These are phyloP conservation scores for Acheta domesticus DNA, from an alignment of 2,888 invertebrate genomes.

Conservation along the genomic window DNA sequence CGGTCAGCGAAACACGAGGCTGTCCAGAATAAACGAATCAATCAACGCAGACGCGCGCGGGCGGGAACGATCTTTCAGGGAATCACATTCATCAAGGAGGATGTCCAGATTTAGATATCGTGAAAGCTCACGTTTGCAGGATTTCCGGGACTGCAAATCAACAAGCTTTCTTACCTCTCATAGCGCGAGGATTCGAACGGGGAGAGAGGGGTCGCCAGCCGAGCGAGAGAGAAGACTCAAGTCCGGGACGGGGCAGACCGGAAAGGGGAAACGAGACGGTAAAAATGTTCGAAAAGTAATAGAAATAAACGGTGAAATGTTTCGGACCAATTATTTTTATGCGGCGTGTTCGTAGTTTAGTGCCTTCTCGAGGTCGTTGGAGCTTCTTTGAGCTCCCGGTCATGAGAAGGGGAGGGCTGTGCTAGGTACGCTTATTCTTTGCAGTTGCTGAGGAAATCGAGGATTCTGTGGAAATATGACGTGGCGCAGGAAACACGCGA, in stretches of 20 bases:
- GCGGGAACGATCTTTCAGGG: background rate
- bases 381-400: background rate
- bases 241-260: background rate
- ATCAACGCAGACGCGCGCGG: background rate
- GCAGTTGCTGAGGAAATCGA: no score
- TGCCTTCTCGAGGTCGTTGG: background rate
- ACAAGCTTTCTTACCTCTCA: background rate
- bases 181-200: background rate
- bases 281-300: conserved; percentile 18
- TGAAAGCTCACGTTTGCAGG: conserved; percentile 7
- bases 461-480: no score
- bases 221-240: background rate
- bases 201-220: background rate
- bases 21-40: background rate
- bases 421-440: no score
- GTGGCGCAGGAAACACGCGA: no score
- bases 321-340: conserved; percentile 18
- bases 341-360: background rate
- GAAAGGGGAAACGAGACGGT: conserved; percentile 4
- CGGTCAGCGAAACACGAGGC: background rate
- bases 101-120: background rate
- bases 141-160: conserved; percentile 18
- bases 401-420: no score
- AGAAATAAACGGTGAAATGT: conserved; percentile 10
- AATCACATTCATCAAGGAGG: background rate